Conservation (phyloP, 2,113 vertebrate species). For the Panthera uncia region DNA sequence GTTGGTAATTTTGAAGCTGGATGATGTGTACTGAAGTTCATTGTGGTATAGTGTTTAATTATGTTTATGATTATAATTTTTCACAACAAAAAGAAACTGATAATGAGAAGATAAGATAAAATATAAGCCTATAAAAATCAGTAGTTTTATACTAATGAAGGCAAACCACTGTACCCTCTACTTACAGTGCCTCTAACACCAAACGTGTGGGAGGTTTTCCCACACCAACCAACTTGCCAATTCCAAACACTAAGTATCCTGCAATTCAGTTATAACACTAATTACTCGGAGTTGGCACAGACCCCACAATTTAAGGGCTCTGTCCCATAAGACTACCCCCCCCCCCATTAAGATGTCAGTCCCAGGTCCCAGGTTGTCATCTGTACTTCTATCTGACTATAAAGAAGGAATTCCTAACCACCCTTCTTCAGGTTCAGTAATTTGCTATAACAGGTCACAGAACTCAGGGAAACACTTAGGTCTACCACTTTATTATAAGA, state of each 20-base stretch:
- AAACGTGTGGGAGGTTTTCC: neutral
- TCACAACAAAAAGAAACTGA: neutral
- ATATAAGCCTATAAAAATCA: neutral
- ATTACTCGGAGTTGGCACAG: neutral
- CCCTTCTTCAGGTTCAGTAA: neutral
- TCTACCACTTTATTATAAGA: neutral
- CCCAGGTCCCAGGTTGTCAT: neutral
- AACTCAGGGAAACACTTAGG: neutral
- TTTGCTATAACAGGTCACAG: neutral
- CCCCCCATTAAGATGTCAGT: neutral
- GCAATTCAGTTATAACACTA: neutral
- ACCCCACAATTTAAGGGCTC: neutral
- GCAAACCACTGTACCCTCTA: neutral
- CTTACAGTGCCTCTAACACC: neutral
- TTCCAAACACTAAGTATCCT: neutral
- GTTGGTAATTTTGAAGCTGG: neutral
- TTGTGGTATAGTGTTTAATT: slow-evolving; percentile 5
- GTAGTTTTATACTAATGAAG: neutral
- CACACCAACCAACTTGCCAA: neutral
- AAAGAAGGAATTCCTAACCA: neutral
- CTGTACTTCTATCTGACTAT: neutral
- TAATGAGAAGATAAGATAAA: neutral
- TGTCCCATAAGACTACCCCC: neutral
- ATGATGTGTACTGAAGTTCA: neutral
- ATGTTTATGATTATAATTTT: slow-evolving; percentile 32